Evolutionary conservation across 2,888 invertebrate genomes (phyloP).

Genomic region (Octonoba sinensis): DNA sequence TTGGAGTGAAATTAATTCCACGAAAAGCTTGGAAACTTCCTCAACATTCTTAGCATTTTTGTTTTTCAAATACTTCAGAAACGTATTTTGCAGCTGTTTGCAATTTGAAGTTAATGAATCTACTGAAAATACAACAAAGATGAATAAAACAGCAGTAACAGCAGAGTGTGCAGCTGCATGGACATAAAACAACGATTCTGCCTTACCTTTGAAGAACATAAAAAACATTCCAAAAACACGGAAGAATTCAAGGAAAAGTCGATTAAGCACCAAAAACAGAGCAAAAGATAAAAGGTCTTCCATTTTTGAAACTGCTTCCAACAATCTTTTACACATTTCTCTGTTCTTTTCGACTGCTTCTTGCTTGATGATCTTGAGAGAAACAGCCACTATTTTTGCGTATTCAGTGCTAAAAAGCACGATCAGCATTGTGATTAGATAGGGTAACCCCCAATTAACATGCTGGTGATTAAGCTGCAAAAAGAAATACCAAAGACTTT

Average conservation of each 20-base stretch:
- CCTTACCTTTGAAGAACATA: conserved; percentile 41
- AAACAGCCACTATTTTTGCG: neutral
- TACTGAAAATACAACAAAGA: conserved; percentile 16
- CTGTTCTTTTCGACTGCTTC: neutral
- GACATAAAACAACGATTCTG: conserved; percentile 24
- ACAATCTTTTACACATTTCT: neutral
- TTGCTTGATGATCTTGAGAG: neutral
- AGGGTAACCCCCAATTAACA: conserved; percentile 34
- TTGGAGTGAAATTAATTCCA: neutral
- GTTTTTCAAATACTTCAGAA: neutral
- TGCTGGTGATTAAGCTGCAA: conserved; percentile 34
- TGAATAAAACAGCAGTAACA: conserved; percentile 21
- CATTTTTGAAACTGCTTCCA: neutral
- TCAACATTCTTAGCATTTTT: neutral
- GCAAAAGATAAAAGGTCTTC: conserved; percentile 25
- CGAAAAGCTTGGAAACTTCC: neutral
- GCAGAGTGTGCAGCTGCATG: conserved; percentile 25
- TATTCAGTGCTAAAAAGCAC: conserved; percentile 21
- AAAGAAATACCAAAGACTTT: conserved; percentile 1
- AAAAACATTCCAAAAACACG: conserved; percentile 36
- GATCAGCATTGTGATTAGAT: conserved; percentile 4
- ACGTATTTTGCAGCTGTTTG: neutral
- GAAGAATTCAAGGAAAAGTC: conserved; percentile 46
- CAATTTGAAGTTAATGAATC: conserved; percentile 20
- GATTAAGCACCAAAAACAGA: conserved; percentile 24